Conservation (phyloP, 2,888 invertebrate species). For the Dynastes tityus region DNA sequence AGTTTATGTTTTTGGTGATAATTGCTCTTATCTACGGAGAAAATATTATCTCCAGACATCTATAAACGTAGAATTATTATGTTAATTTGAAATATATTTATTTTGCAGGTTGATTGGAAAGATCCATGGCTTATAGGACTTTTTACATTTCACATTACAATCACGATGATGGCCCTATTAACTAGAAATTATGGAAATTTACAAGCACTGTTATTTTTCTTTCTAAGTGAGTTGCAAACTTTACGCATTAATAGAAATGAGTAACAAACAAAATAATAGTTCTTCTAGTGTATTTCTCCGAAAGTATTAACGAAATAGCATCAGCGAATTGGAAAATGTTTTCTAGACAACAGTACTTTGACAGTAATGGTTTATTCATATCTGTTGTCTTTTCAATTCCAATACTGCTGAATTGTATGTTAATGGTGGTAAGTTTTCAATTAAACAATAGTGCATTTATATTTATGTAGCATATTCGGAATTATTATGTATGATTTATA, state of each 20-base stretch:
- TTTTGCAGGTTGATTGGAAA: conserved; percentile 88
- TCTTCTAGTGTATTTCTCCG: conserved; percentile 89
- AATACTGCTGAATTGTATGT: conserved; percentile 91
- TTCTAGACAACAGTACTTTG: conserved; percentile 94
- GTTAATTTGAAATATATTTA: background rate
- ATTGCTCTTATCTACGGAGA: background rate
- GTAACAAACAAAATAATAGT: conserved; percentile 72
- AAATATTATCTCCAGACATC: background rate
- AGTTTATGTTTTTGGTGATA: background rate
- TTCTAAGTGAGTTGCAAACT: conserved; percentile 79
- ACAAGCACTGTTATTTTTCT: conserved; percentile 87
- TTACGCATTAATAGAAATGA: conserved; percentile 20
- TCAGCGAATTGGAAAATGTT: conserved; percentile 91
- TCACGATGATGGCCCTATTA: conserved; percentile 85
- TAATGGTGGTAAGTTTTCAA: conserved; percentile 88
- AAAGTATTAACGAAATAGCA: conserved; percentile 91
- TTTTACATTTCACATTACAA: conserved; percentile 82
- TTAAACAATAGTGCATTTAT: conserved; percentile 4
- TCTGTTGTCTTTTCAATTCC: conserved; percentile 95
- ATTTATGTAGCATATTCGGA: background rate
- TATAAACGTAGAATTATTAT: background rate
- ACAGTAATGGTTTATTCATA: conserved; percentile 94
- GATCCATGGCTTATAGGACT: conserved; percentile 90
- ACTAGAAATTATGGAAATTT: conserved; percentile 91
- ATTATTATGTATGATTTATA: conserved; percentile 45